Evolutionary conservation across 2,113 vertebrate species (phyloP).

Genomic region (Trematocara stigmaticum): DNA sequence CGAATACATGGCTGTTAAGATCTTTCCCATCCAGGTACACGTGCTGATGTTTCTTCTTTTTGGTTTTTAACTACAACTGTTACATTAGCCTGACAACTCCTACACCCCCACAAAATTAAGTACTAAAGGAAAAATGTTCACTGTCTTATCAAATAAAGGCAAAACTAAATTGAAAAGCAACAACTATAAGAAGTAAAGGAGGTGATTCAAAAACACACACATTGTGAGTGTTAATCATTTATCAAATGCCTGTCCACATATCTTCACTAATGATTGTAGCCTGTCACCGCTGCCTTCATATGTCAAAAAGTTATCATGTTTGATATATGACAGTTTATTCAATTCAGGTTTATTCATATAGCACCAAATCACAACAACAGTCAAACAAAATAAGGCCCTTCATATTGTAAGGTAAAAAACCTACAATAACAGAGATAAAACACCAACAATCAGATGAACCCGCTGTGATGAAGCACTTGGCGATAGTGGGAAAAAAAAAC

Average conservation of each 20-base stretch:
- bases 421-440: not conserved
- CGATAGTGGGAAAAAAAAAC: not conserved
- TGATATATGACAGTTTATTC: not conserved
- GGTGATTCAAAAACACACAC: not conserved
- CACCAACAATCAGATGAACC: not conserved
- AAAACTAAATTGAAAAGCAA: not conserved
- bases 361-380: not conserved
- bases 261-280: not conserved
- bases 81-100: not conserved
- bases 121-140: not conserved
- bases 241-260: not conserved
- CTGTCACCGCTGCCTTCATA: not conserved
- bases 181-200: not conserved
- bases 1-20: constrained; percentile 93
- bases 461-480: not conserved
- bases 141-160: not conserved
- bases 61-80: not conserved
- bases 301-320: not conserved
- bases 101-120: not conserved
- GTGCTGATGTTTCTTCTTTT: not conserved
- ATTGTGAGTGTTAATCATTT: not conserved
- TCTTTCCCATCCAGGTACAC: constrained; percentile 94
- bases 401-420: not conserved
- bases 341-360: not conserved
- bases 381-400: not conserved